phyloP scores from a whole-genome alignment of 2,888 invertebrate genomes.

The Zygothrica quintamaculata region DNA sequence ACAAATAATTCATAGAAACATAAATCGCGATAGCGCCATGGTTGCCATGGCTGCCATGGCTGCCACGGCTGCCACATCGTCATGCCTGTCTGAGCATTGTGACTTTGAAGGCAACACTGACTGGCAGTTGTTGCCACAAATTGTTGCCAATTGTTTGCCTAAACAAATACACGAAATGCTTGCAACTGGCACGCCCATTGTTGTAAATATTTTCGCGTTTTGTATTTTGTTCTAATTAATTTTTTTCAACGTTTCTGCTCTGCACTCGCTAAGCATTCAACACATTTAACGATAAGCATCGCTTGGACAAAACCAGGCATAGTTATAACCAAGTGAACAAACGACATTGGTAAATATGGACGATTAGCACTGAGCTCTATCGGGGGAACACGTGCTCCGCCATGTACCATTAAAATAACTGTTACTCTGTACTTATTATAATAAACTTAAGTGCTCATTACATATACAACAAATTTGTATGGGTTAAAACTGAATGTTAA shows the following conservation, averaged over 20 bases:
- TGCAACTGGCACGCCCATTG: constrained; percentile 71
- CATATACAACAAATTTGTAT: too few species aligned
- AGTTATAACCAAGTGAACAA: constrained; percentile 40
- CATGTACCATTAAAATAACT: constrained; percentile 18
- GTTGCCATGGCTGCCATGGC: too few species aligned
- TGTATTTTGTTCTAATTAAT: constrained; percentile 79
- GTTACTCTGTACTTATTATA: too few species aligned
- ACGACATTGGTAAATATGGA: constrained; percentile 78
- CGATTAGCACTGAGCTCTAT: constrained; percentile 65
- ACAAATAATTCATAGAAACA: constrained; percentile 77
- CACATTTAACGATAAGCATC: constrained; percentile 78
- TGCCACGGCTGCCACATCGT: constrained; percentile 61
- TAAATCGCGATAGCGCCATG: constrained; percentile 75
- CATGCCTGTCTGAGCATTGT: constrained; percentile 53
- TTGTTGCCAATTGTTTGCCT: constrained; percentile 76
- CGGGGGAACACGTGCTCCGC: constrained; percentile 67
- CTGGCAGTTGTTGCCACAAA: constrained; percentile 68
- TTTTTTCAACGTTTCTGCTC: constrained; percentile 52
- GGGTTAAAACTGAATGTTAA: background rate
- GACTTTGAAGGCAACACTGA: constrained; percentile 49
- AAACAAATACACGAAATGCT: constrained; percentile 71
- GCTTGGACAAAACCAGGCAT: constrained; percentile 34
- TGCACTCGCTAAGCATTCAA: constrained; percentile 66
- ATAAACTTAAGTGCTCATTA: too few species aligned
- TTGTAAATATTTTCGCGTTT: constrained; percentile 74